Base-by-base conservation (phyloP, 1,140 invertebrate genomes). In the Maniola jurtina region DNA sequence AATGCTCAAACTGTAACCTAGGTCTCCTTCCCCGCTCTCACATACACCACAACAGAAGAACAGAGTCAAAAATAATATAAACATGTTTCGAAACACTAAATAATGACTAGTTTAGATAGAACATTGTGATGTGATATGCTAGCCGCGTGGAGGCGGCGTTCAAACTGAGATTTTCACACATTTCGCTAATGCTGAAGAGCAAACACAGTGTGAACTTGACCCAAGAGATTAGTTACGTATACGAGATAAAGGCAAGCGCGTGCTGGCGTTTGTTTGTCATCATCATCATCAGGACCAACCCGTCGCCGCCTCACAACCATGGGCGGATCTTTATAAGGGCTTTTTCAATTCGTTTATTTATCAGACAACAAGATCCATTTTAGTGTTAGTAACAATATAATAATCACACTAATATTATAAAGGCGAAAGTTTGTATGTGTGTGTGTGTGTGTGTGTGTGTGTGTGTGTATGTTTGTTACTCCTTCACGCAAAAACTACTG, bases 151-250 rank as follows among this genome's bases (percentile, higher is more conserved):
- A 54, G 66, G 75, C 77, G 73, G 64, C 72, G 74, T 73, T 68
- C 66, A 62, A 59, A 86, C 84, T 86, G 84, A 80, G 61, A 76
- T 82, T 83, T 82, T 84, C 85, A 81, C 62, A 81, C 77, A 85
- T 83, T 88, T 88, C 74, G 85, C 85, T 84, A 87, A 86, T 82
- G 72, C 76, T 68, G 61, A 71, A 60, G 50, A 73, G 74, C 79
- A 83, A 87, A 83, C 80, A 81, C 57, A 61, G 62, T 68, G 8
- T 87, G 85, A 88, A 87, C 87, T 89, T 89, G 87, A 89, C 84
- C 87, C 70, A 67, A 73, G 61, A 79, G 84, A 89, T 87, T 89
- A 87, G 79, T 75, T 69, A 16, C 36, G 60, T 66, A 70, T 67
- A 50, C 25, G 9, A 36, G 61, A 54, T 54, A 62, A 6, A 47